These are phyloP conservation scores for Mesorhabditis spiculigera DNA, from an alignment of 2,888 invertebrate genomes.

Conservation along the genomic window DNA sequence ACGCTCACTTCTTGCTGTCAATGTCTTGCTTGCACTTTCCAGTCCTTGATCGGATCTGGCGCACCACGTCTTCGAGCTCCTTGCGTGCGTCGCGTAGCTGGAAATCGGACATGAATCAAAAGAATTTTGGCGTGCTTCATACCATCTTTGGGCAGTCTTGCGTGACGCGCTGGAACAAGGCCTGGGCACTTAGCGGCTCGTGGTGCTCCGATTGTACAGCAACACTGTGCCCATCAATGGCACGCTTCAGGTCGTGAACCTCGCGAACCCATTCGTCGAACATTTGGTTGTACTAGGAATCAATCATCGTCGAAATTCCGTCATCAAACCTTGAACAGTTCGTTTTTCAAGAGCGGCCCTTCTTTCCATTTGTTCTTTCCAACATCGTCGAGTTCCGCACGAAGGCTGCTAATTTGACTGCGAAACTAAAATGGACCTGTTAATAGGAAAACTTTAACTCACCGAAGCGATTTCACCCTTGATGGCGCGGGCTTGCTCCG, in stretches of 20 bases:
- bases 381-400: neutral
- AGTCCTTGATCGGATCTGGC: neutral
- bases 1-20: neutral
- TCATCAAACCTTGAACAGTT: neutral
- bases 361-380: constrained; percentile 2
- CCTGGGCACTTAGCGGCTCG: neutral
- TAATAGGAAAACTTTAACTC: neutral
- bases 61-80: neutral
- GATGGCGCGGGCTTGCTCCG: neutral
- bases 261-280: neutral
- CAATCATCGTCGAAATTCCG: neutral
- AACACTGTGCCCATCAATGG: neutral
- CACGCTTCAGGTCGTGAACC: neutral
- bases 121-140: neutral
- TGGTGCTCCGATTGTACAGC: neutral
- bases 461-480: constrained; percentile 1
- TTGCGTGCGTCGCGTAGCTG: neutral
- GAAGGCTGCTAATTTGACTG: neutral
- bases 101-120: neutral
- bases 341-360: neutral
- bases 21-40: neutral
- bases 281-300: neutral
- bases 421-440: constrained; percentile 1
- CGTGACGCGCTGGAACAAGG: neutral
- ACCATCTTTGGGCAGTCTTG: neutral